These are phyloP conservation scores for Drosophila sproati DNA, from an alignment of 1,140 invertebrate species.

Conservation along the genomic window DNA sequence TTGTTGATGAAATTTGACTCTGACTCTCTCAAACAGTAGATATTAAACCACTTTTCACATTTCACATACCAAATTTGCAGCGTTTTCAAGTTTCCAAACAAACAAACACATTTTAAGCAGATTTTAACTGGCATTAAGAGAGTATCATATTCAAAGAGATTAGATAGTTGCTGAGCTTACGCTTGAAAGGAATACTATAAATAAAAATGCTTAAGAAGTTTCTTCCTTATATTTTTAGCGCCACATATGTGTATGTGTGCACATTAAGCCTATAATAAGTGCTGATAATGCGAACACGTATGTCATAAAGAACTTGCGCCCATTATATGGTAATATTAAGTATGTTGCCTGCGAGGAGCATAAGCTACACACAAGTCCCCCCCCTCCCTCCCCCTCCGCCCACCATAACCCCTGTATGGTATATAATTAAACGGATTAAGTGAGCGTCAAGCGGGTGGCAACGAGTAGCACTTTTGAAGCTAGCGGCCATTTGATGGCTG, in stretches of 20 bases:
- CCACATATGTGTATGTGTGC: background rate
- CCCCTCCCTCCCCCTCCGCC: background rate
- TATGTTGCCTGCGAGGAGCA: slow-evolving; percentile 13
- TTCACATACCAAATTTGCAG: no score
- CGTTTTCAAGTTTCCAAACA: no score
- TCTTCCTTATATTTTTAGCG: background rate
- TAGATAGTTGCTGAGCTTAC: no score
- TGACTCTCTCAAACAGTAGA: no score
- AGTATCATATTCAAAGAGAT: no score
- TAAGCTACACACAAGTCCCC: background rate
- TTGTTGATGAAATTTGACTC: no score
- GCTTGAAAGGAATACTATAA: background rate
- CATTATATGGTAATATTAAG: slow-evolving; percentile 23
- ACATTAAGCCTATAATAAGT: slow-evolving; percentile 1
- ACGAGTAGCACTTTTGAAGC: slow-evolving; percentile 51
- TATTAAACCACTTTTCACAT: no score
- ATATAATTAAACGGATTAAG: slow-evolving; percentile 57
- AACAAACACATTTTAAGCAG: no score
- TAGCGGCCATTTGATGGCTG: slow-evolving; percentile 48
- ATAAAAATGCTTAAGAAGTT: background rate
- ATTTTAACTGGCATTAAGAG: no score
- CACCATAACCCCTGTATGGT: background rate
- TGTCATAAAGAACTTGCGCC: slow-evolving; percentile 22
- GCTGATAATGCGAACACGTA: slow-evolving; percentile 17
- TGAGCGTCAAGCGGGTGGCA: slow-evolving; percentile 43